These are phyloP conservation scores for Sprattus sprattus DNA, from an alignment of 2,113 vertebrate genomes.

Conservation along the genomic window DNA sequence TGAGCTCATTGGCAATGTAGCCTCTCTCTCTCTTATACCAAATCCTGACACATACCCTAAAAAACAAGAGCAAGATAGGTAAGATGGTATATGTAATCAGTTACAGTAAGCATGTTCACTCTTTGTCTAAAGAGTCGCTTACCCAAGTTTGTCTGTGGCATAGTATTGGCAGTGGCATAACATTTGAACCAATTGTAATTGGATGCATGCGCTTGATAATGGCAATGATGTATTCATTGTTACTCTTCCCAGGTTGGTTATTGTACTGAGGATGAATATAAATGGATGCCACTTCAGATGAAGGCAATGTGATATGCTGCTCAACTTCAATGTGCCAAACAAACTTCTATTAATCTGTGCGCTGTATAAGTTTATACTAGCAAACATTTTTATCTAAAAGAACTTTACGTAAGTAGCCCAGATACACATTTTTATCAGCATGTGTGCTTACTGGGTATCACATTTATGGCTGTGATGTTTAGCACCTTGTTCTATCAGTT, in stretches of 20 bases:
- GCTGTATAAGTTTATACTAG: no score
- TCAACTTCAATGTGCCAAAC: constrained; percentile 41
- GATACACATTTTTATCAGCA: no score
- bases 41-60: constrained; percentile 30
- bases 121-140: constrained; percentile 12
- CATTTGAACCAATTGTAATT: constrained; percentile 48
- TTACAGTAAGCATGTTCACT: fast-evolving
- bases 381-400: no score
- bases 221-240: constrained; percentile 62
- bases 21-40: background rate
- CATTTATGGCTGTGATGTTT: no score
- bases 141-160: constrained; percentile 50
- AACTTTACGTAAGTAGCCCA: no score
- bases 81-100: background rate
- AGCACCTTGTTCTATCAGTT: no score
- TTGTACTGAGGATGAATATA: constrained; percentile 57
- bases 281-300: constrained; percentile 24
- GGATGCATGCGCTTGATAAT: constrained; percentile 53
- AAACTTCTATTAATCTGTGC: no score
- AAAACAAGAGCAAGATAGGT: constrained; percentile 38
- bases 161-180: constrained; percentile 58
- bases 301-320: fast-evolving
- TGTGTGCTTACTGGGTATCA: no score
- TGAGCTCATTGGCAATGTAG: constrained; percentile 70
- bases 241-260: fast-evolving